A percentile compares a stretch with the other conserved stretches of the same genome.
These are phyloP conservation scores for Micrastur ruficollis DNA, from an alignment of 2,797 vertebrate species.

Conservation along the genomic window DNA sequence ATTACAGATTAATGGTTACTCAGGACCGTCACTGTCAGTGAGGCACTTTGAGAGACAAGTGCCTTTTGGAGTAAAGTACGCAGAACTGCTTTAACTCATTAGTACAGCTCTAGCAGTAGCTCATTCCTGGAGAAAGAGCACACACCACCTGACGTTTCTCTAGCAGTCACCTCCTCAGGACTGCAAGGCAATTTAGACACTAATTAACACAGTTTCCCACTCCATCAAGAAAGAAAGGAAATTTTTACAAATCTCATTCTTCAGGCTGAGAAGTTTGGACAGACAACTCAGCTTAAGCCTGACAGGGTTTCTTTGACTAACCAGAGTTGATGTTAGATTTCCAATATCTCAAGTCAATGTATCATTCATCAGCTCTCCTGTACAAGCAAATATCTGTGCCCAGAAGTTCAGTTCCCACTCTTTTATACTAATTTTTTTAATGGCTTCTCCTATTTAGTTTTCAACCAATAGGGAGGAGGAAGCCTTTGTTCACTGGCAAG, in stretches of 20 bases:
- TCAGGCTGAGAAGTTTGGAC: neutral
- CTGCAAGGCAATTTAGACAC: neutral
- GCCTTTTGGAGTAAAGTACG: neutral
- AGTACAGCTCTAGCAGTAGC: neutral
- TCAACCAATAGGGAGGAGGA: too few species aligned
- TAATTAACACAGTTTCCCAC: neutral
- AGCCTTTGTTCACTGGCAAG: neutral
- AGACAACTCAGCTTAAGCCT: neutral
- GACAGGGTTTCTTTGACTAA: neutral
- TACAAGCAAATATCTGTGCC: neutral
- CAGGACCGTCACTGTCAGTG: neutral
- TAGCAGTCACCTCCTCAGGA: neutral
- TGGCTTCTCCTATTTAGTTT: neutral
- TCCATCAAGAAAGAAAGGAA: neutral
- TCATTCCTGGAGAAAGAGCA: neutral
- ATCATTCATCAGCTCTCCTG: neutral
- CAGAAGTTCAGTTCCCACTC: neutral
- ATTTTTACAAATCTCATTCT: neutral
- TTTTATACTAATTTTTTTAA: neutral
- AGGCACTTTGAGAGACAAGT: neutral
- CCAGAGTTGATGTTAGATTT: neutral
- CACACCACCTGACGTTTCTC: neutral
- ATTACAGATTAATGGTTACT: neutral
- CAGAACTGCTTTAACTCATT: neutral
- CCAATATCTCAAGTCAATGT: neutral